These are phyloP conservation scores for Formica selysi DNA, from an alignment of 1,140 invertebrate genomes.

Conservation along the genomic window DNA sequence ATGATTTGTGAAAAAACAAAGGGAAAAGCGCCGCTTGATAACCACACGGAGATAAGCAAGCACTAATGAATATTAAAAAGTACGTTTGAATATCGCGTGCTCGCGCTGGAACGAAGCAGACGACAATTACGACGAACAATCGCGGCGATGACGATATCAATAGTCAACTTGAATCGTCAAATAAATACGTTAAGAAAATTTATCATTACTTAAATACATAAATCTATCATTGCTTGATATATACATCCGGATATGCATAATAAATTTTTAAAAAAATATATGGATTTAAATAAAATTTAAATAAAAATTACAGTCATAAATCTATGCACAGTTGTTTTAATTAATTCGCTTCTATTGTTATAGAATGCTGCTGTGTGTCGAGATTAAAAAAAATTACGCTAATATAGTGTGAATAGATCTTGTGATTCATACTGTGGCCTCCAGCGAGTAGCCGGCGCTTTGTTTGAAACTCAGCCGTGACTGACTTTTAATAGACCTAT, in stretches of 20 bases:
- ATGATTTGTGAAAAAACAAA: slow-evolving; percentile 37
- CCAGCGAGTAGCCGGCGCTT: neutral
- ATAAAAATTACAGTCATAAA: neutral
- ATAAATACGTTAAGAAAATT: neutral
- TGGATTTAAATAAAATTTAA: neutral
- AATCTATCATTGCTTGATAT: too few species aligned
- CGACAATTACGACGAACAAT: slow-evolving; percentile 3
- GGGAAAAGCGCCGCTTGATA: slow-evolving; percentile 23
- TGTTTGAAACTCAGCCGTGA: neutral
- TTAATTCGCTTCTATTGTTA: neutral
- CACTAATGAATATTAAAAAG: slow-evolving; percentile 66
- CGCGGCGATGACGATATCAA: neutral
- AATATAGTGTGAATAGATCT: slow-evolving; percentile 5
- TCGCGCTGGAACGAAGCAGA: neutral
- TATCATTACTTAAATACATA: neutral
- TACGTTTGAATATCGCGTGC: slow-evolving; percentile 21
- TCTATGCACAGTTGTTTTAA: neutral
- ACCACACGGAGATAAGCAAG: slow-evolving; percentile 34
- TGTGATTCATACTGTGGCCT: neutral
- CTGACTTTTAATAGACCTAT: slow-evolving; percentile 37
- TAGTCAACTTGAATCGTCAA: neutral
- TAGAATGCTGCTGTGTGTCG: neutral
- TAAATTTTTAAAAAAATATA: too few species aligned
- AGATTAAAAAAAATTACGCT: neutral
- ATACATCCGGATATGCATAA: too few species aligned